Evolutionary conservation across 2,888 invertebrate genomes (phyloP).

Genomic region (Sepiola atlantica): DNA sequence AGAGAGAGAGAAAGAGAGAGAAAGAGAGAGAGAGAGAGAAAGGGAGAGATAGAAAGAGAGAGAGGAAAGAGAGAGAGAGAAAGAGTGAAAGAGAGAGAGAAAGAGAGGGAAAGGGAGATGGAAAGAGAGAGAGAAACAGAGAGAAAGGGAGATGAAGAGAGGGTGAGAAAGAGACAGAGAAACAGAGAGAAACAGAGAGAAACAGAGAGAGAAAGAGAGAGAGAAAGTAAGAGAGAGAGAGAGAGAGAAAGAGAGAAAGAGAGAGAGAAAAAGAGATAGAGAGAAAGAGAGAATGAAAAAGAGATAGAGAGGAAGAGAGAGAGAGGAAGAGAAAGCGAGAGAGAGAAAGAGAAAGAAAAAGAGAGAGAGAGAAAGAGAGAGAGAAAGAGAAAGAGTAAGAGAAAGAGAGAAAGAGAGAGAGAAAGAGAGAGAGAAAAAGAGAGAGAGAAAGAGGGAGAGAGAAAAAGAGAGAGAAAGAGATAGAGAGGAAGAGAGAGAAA

Average conservation of each 20-base stretch:
- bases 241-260: background rate
- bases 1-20: background rate
- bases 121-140: too few relatives aligned
- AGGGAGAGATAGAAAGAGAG: background rate
- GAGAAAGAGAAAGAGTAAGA: too few relatives aligned
- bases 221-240: background rate
- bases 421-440: background rate
- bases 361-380: background rate
- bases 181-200: background rate
- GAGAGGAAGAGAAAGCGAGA: too few relatives aligned
- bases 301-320: too few relatives aligned
- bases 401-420: too few relatives aligned
- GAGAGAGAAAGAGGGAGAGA: background rate
- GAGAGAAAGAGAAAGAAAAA: background rate
- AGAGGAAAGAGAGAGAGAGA: background rate
- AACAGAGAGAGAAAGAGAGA: background rate
- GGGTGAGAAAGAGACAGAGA: too few relatives aligned
- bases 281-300: too few relatives aligned
- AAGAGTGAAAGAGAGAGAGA: too few relatives aligned
- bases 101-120: too few relatives aligned
- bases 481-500: background rate
- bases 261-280: background rate
- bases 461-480: background rate
- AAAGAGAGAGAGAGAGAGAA: background rate
- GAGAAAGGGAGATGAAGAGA: too few relatives aligned